Base-by-base conservation (phyloP, 2,113 vertebrate genomes). In the Sorex fumeus region DNA sequence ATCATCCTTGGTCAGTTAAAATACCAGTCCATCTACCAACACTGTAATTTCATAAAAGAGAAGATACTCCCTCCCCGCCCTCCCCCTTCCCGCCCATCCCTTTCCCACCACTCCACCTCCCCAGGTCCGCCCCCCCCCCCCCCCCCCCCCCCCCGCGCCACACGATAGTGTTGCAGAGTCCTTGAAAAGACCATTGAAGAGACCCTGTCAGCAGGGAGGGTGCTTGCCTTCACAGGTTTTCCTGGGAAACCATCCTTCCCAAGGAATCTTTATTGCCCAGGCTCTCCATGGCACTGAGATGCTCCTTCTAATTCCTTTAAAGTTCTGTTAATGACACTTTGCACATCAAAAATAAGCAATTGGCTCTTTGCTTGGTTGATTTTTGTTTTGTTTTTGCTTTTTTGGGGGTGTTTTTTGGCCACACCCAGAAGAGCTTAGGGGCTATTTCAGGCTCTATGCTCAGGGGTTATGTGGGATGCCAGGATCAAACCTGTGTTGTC, bases 281-380 rank as follows among this genome's bases (percentile, higher is more conserved):
- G 45, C 40, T 62, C 30, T 43, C 43, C 64, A 23, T 60, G 60
- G 62, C 60, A 36, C 62, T 50, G 76, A 77, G 45, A 64, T 75
- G 79, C 67, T 36, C 2, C 18, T 8, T 50, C 12, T 30, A 84
- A 0, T 8, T 69, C 69, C 72, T 77, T 43, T 50, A 62, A 8
- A 57, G 8, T 85, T 78, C 82, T 72, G 8, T 79, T 83, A 66
- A 19, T 80, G 71, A 90, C 30, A 50, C 81, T 69, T 81, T 82
- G 34, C 62, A 85, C 18, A 28, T 50, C 45, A 25, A 47, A 91
- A 84, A 70, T 47, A 79, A 91, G 64, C 53, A 53, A 13, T 53
- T 53, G 53, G 53, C 4, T 16, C 53, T 53, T 53, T 53, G 53
- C 9, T 53, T 53, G 53, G 2, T 53, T 53, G 53, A 15, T 3